These are phyloP conservation scores for Dasyurus viverrinus DNA, from an alignment of 2,113 vertebrate genomes.

Conservation along the genomic window DNA sequence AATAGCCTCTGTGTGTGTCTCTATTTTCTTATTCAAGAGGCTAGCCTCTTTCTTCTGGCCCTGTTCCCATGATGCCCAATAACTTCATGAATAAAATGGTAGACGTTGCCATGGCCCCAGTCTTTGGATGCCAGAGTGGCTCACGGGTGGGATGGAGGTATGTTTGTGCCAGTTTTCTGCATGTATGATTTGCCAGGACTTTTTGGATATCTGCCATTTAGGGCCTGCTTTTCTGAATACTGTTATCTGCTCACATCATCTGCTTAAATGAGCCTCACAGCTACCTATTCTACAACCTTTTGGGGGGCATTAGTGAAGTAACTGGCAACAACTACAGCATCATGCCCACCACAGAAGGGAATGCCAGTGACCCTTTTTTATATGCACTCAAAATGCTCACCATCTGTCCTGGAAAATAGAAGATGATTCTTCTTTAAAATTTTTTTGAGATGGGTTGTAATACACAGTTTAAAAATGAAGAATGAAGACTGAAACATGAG, in stretches of 20 bases:
- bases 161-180: neutral
- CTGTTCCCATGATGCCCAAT: neutral
- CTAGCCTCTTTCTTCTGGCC: conserved; percentile 22
- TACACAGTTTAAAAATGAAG: conserved; percentile 29
- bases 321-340: conserved; percentile 16
- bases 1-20: neutral
- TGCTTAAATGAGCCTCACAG: conserved; percentile 17
- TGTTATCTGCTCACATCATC: conserved; percentile 3
- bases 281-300: conserved; percentile 30
- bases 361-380: conserved; percentile 59
- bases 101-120: neutral
- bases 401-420: conserved; percentile 57
- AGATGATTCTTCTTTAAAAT: neutral
- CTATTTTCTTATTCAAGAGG: conserved; percentile 47
- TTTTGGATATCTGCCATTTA: neutral
- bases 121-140: conserved; percentile 13
- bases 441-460: conserved; percentile 2
- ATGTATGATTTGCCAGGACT: neutral
- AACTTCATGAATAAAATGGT: conserved; percentile 7
- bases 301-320: neutral
- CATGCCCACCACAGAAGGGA: neutral
- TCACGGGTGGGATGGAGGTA: neutral
- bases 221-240: neutral
- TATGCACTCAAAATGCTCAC: conserved; percentile 49
- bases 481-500: conserved; percentile 26